A percentile compares a stretch with the other conserved stretches of the same genome.
Conservation (phyloP, 2,113 vertebrate genomes). For the Epinephelus fuscoguttatus region DNA sequence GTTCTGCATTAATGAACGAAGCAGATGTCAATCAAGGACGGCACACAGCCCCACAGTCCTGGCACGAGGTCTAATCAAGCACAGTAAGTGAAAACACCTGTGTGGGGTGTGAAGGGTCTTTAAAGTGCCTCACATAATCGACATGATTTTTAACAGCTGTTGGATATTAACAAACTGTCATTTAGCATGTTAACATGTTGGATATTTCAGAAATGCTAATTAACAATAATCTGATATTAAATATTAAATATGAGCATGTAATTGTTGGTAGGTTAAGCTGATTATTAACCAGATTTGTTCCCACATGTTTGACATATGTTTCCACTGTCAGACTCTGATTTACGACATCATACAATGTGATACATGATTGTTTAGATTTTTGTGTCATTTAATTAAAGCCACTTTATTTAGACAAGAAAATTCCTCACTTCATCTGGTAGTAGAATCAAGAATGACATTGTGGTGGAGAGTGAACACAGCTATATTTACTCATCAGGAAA, state of each 20-base stretch:
- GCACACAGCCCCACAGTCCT: not conserved
- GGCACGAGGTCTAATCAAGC: slow-evolving; percentile 25
- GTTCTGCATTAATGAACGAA: not conserved
- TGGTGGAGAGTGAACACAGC: not conserved
- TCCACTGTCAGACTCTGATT: not conserved
- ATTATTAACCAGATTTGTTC: not conserved
- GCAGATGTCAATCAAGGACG: slow-evolving; percentile 12
- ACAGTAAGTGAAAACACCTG: slow-evolving; percentile 22
- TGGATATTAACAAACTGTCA: not conserved
- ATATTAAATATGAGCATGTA: not conserved
- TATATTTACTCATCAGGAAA: not conserved
- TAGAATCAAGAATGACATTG: not conserved
- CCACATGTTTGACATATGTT: not conserved
- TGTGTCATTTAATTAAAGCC: not conserved
- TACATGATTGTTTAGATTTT: not conserved
- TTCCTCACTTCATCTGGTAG: not conserved
- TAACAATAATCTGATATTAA: not conserved
- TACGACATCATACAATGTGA: not conserved
- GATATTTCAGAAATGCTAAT: slow-evolving; percentile 4
- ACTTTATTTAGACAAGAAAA: too few relatives aligned
- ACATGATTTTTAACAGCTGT: slow-evolving; percentile 9
- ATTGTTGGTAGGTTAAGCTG: not conserved
- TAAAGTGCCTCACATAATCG: slow-evolving; percentile 12
- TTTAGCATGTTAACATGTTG: not conserved
- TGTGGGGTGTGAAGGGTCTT: not conserved